Evolutionary conservation across 30 jellyfish, hydroid and myxozoan species (phyloP).

Genomic region (Morbakka virulenta): DNA sequence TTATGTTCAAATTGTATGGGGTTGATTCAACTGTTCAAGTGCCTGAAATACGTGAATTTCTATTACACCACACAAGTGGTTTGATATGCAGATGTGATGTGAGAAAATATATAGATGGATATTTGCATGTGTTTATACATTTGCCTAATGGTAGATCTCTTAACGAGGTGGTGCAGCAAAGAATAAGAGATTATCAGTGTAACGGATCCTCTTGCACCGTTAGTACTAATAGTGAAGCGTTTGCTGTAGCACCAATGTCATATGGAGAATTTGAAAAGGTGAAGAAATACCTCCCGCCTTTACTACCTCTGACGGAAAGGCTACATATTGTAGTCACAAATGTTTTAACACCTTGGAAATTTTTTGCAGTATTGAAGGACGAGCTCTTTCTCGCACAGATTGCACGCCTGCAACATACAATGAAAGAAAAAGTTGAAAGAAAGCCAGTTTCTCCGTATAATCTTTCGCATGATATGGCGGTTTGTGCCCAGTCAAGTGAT

Average conservation of each 20-base stretch:
- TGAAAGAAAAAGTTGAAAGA: background rate
- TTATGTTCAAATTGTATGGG: conserved; percentile 40
- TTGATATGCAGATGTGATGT: too few species aligned
- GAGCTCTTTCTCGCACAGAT: background rate
- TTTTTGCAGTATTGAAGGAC: conserved; percentile 28
- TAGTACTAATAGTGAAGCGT: too few species aligned
- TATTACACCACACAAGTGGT: too few species aligned
- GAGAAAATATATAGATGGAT: too few species aligned
- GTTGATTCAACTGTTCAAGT: background rate
- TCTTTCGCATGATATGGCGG: background rate
- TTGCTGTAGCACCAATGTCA: too few species aligned
- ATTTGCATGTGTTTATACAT: too few species aligned
- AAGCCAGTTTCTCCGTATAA: background rate
- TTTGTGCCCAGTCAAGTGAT: background rate
- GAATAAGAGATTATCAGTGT: background rate
- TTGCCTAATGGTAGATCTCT: too few species aligned
- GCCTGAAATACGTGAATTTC: too few species aligned
- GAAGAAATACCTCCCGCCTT: background rate
- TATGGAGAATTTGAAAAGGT: too few species aligned
- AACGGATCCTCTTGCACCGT: too few species aligned
- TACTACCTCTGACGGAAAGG: background rate
- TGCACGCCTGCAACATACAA: background rate
- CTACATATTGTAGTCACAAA: conserved; percentile 55
- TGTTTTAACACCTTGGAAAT: conserved; percentile 60
- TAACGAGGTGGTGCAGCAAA: background rate